Conservation (phyloP, 2,113 vertebrate genomes). For the Recurvirostra avosetta region DNA sequence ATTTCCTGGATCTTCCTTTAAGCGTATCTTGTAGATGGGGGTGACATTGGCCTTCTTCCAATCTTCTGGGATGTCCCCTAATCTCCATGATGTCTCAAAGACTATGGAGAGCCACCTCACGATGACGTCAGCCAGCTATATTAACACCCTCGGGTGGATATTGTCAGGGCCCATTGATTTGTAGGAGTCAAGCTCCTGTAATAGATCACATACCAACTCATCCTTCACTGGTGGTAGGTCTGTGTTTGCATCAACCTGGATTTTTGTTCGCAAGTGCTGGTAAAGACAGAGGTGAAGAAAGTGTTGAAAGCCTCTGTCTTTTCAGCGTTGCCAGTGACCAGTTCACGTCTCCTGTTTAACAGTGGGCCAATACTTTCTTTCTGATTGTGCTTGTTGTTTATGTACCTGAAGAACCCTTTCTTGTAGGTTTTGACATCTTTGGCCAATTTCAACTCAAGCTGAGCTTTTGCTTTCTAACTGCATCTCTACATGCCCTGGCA, state of each 20-base stretch:
- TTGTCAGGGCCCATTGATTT: neutral
- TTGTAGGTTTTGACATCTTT: neutral
- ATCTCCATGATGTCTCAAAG: neutral
- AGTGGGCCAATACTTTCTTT: too few species aligned
- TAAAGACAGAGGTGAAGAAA: too few species aligned
- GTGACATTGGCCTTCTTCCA: neutral
- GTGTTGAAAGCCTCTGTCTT: too few species aligned
- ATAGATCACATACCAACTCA: neutral
- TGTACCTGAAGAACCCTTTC: too few species aligned
- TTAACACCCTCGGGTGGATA: neutral
- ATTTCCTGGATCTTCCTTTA: neutral
- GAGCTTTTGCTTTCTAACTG: neutral
- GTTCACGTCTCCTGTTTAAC: too few species aligned
- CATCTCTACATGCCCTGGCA: neutral
- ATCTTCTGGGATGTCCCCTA: neutral
- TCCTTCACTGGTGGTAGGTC: neutral
- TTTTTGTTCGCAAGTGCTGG: too few species aligned
- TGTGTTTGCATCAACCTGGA: neutral
- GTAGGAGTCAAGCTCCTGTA: neutral
- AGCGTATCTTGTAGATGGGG: neutral
- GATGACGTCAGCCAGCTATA: neutral
- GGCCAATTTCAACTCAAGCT: neutral
- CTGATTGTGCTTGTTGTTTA: too few species aligned
- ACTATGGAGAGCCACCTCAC: neutral
- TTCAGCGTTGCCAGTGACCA: too few species aligned